phyloP scores from a whole-genome alignment of 2,888 invertebrate species.

The Leptogaster cylindrica region DNA sequence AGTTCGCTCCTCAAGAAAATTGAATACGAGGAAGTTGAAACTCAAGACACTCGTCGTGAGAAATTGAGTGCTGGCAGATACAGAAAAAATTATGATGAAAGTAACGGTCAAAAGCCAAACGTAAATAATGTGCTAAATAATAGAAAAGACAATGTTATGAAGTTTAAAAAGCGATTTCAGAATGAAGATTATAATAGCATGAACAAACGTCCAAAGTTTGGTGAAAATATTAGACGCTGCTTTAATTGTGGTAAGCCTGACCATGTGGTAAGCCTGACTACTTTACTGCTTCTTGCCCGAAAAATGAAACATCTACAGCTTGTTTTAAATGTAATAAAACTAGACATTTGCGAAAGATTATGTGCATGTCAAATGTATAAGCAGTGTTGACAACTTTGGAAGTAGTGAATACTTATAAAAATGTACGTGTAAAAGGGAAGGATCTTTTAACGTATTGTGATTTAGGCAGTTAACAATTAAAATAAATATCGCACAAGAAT shows the following conservation, averaged over 20 bases:
- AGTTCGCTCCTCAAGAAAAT: conserved; percentile 5
- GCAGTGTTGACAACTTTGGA: background rate
- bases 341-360: background rate
- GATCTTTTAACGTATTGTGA: background rate
- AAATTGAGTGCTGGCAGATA: background rate
- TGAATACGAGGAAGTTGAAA: background rate
- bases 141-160: background rate
- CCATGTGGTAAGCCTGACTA: background rate
- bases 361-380: background rate
- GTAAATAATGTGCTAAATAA: background rate
- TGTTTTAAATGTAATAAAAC: background rate
- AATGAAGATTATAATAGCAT: background rate
- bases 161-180: background rate
- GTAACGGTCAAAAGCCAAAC: background rate
- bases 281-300: too few species aligned
- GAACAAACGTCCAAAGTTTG: background rate
- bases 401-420: background rate
- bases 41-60: background rate
- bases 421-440: background rate
- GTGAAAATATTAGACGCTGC: background rate
- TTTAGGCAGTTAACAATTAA: background rate
- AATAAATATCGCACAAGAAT: background rate
- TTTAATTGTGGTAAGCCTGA: background rate
- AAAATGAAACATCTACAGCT: background rate
- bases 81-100: background rate